These are phyloP conservation scores for Pristionchus maxplancki DNA, from an alignment of 2,888 invertebrate species.

Conservation along the genomic window DNA sequence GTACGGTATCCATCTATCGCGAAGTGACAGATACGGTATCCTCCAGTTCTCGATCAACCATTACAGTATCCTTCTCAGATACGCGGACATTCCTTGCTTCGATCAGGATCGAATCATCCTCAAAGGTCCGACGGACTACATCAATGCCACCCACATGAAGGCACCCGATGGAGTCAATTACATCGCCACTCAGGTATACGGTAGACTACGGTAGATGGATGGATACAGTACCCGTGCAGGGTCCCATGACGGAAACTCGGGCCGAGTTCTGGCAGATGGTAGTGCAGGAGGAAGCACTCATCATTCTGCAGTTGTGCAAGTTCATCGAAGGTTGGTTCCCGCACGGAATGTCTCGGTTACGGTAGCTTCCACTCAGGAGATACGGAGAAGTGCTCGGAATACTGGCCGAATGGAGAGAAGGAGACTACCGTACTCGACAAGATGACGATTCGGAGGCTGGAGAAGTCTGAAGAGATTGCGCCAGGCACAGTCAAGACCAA, in stretches of 20 bases:
- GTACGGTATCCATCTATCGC: not conserved
- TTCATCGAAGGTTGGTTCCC: conserved; percentile 36
- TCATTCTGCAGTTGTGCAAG: conserved; percentile 43
- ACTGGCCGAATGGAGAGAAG: conserved; percentile 31
- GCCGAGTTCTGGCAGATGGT: conserved; percentile 99
- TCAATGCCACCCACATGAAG: conserved; percentile 64
- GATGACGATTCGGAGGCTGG: not conserved
- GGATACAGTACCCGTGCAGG: conserved; percentile 81
- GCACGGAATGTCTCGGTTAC: not conserved
- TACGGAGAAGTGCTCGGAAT: conserved; percentile 21
- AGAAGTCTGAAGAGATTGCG: not conserved
- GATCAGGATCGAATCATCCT: conserved; percentile 35
- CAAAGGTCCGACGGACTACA: conserved; percentile 56
- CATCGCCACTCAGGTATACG: conserved; percentile 63
- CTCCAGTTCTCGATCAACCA: not conserved
- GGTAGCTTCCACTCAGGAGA: not conserved
- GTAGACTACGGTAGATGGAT: not conserved
- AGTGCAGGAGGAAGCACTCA: conserved; percentile 87
- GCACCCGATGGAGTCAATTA: conserved; percentile 57
- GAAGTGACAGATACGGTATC: too few species aligned
- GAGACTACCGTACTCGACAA: not conserved
- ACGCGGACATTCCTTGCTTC: conserved; percentile 27
- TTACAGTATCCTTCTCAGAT: not conserved
- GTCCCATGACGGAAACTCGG: conserved; percentile 91
- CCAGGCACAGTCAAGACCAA: not conserved